Percentiles rank a stretch among this genome's conserved stretches.
Conservation (phyloP, 2,113 vertebrate genomes). For the Gnathonemus longibarbis region DNA sequence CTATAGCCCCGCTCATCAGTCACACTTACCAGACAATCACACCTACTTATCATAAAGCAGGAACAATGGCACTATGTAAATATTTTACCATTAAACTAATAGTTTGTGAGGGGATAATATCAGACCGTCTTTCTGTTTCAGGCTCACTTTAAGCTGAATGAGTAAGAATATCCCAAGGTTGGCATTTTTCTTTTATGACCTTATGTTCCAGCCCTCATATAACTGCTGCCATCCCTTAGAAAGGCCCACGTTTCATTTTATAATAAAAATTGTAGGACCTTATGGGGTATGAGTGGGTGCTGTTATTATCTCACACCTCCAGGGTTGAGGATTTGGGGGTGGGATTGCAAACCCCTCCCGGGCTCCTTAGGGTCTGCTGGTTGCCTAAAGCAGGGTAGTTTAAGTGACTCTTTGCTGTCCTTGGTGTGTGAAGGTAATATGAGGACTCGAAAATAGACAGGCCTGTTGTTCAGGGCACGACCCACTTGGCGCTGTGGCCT, state of each 20-base stretch:
- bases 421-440: not conserved
- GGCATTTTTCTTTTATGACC: not conserved
- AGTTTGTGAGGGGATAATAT: not conserved
- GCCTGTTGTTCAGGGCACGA: not conserved
- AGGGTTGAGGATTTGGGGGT: not conserved
- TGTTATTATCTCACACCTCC: not conserved
- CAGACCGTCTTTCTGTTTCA: not conserved
- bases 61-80: not conserved
- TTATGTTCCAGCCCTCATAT: not conserved
- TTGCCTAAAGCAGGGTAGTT: not conserved
- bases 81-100: not conserved
- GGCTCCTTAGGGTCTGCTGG: not conserved
- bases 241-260: not conserved
- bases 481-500: not conserved
- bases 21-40: not conserved
- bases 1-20: not conserved
- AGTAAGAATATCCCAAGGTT: not conserved
- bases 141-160: not conserved
- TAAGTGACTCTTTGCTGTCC: not conserved
- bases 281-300: not conserved
- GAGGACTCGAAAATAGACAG: not conserved
- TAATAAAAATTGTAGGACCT: not conserved
- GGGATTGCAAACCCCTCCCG: not conserved
- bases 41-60: not conserved
- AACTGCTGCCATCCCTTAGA: not conserved